phyloP scores from a whole-genome alignment of 2,797 vertebrate species.

The Trachurus trachurus region DNA sequence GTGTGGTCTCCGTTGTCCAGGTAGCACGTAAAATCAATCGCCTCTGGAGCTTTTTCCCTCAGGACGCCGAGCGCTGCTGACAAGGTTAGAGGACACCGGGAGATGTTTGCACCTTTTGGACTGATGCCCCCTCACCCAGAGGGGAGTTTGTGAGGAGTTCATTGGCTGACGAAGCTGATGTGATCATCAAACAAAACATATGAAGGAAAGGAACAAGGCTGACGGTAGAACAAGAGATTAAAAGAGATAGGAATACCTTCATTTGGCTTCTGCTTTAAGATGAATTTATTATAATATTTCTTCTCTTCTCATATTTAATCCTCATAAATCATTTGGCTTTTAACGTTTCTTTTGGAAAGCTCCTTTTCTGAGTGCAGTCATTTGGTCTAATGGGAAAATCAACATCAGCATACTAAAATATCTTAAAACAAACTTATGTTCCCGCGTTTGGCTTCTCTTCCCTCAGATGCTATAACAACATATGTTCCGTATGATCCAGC shows the following conservation, averaged over 20 bases:
- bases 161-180: background rate
- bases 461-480: constrained; percentile 32
- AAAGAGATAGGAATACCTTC: background rate
- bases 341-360: constrained; percentile 45
- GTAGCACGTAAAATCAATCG: background rate
- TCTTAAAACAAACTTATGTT: constrained; percentile 28
- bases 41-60: background rate
- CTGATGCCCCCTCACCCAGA: background rate
- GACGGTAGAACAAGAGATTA: background rate
- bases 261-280: constrained; percentile 3
- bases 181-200: background rate
- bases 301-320: constrained; percentile 15
- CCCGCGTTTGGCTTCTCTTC: constrained; percentile 17
- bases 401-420: constrained; percentile 9
- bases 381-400: constrained; percentile 30
- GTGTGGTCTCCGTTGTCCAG: background rate
- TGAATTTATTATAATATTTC: background rate
- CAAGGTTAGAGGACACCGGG: background rate
- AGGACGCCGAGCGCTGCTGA: background rate
- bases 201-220: background rate
- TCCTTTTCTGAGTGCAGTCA: constrained; percentile 2
- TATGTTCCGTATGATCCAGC: constrained; percentile 58
- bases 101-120: background rate
- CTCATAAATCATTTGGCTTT: constrained; percentile 33
- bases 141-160: background rate